Evolutionary conservation across 2,888 invertebrate genomes (phyloP), one percentile per base, ranked within the genome.

Genomic region (Lydus trimaculatus): DNA sequence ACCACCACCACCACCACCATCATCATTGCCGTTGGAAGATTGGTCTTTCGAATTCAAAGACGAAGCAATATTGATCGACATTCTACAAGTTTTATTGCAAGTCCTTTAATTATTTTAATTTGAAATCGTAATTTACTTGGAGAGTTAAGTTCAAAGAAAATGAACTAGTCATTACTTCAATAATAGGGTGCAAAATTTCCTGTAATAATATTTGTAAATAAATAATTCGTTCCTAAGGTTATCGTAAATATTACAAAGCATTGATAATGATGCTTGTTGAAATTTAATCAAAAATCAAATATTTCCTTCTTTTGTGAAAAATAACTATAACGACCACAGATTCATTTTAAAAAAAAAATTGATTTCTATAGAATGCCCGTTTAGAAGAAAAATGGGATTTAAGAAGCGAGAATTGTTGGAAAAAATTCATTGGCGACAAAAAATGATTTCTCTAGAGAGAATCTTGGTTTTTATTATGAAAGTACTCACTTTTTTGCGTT

Each of bases 61-160:
- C 66, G 61, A 59, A 60, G 48, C 65, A 71, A 72, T 75, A 75
- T 75, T 72, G 73, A 77, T 77, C 72, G 68, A 73, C 72, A 70
- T 73, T 71, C 73, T 68, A 63, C 70, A 67, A 72, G 71, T 72
- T 75, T n/a, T 73, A 73, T 75, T 73, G 72, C 69, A 65, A 64
- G 72, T 71, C 66, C 69, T 72, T 75, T 73, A 72, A 75, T 75
- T 74, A 74, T 74, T 74, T 73, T 74, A 74, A 74, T 73, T 75
- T 67, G 69, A 64, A 72, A 64, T 69, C 64, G 68, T 61, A 63
- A 70, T 65, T 64, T 28, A 58, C 31, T 65, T 20, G 31, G 11
- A 52, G 63, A 65, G 39, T 61, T 56, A n/a, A 20, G 28, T 56
- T 60, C 65, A 70, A 70, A 65, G 65, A 65, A 65, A 70, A 67